Base-by-base conservation (phyloP, 2,113 vertebrate genomes). In the Cynoglossus semilaevis region DNA sequence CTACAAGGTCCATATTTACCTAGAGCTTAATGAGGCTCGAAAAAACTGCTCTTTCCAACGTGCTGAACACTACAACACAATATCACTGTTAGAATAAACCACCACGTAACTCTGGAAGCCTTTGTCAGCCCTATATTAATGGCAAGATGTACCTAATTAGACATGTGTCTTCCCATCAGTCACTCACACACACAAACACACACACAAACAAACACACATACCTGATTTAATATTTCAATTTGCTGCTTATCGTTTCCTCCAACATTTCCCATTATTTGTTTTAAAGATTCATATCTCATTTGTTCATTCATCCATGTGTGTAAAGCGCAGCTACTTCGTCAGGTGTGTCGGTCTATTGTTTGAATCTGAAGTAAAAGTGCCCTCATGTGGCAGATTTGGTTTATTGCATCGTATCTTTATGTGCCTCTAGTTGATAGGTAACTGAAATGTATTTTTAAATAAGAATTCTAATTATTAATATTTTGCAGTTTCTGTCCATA, bases 321-420 rank as follows among this genome's bases (percentile, higher is more conserved):
- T 41, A 10, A 41, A 11, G 38, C 14, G 38, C 11, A 37, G 8
- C 42, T 43, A 14, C 5, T 14, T 38, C 44, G 16, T 12, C 15
- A 15, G 29, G 41, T 35, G 35, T 41, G 60, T 16, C 44, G 18
- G 37, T 16, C n/a, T 19, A 8, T 16, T 50, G 16, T 14, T 51
- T 47, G 51, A 50, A 51, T 16, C 19, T 62, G 63, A 76, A 54
- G 37, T 48, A n/a, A 35, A 59, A 61, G 65, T 71, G 74, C 84
- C 87, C 78, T 68, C 87, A 54, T 78, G 87, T 87, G 88, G 85
- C 22, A 50, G 36, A 5, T 35, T 48, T 3, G 29, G 36, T 45
- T 43, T 70, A 83, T 67, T 72, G 63, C 74, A 70, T 48, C 4
- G 38, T 10, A 12, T 4, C 10, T 41, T 15, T 14, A 1, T 34